These are phyloP conservation scores for Anseranas semipalmata DNA, from an alignment of 2,113 vertebrate species.

Conservation along the genomic window DNA sequence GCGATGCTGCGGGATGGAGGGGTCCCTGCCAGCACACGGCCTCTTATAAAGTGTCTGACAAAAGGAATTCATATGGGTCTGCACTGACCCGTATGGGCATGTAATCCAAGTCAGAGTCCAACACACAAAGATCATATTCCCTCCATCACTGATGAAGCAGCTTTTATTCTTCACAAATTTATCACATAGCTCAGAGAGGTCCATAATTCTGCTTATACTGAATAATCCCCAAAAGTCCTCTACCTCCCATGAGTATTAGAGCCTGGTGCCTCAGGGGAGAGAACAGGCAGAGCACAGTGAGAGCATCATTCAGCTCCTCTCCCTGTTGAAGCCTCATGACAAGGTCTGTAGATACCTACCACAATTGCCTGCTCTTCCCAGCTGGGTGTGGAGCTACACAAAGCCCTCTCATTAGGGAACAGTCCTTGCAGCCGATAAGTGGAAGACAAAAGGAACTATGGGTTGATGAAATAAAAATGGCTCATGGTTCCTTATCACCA, in stretches of 20 bases:
- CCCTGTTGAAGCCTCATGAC: not conserved
- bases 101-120: not conserved
- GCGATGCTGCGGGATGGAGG: rapidly evolving
- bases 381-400: not conserved
- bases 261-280: not conserved
- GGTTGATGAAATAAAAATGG: not conserved
- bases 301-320: not conserved
- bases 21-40: not conserved
- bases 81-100: not conserved
- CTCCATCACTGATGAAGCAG: not conserved
- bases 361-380: not conserved
- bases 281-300: not conserved
- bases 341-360: not conserved
- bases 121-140: not conserved
- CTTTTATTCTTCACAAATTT: not conserved
- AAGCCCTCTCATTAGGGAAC: not conserved
- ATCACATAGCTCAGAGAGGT: not conserved
- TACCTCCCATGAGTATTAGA: not conserved
- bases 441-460: not conserved
- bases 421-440: not conserved
- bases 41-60: not conserved
- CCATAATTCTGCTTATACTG: not conserved
- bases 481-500: not conserved
- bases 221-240: not conserved
- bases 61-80: not conserved